A percentile compares a stretch with the other conserved stretches of the same genome.
These are phyloP conservation scores for Odontothrips loti DNA, from an alignment of 2,888 invertebrate species.

Conservation along the genomic window DNA sequence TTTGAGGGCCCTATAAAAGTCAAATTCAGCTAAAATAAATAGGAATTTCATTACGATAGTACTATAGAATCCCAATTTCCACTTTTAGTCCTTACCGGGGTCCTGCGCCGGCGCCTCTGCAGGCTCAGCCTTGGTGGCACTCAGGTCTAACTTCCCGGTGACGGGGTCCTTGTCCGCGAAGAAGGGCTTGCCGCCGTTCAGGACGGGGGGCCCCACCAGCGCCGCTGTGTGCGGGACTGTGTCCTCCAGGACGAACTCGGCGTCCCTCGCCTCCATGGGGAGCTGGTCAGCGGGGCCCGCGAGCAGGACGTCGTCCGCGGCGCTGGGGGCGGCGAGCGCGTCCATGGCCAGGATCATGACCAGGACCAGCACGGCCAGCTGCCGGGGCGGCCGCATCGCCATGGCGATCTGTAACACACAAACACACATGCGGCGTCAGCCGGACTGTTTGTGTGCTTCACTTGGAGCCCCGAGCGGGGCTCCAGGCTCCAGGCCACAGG, in stretches of 20 bases:
- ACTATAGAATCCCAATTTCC: no score
- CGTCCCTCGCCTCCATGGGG: constrained; percentile 20
- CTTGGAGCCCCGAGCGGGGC: no score
- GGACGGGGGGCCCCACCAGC: neutral
- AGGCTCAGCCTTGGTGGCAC: constrained; percentile 8
- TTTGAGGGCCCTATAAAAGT: no score
- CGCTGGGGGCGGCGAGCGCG: neutral
- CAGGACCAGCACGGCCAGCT: neutral
- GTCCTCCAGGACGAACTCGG: neutral
- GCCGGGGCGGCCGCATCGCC: neutral
- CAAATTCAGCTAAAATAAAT: no score
- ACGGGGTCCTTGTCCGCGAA: constrained; percentile 64
- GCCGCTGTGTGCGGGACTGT: neutral
- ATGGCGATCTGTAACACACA: neutral
- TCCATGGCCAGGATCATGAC: no score
- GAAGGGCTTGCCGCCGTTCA: constrained; percentile 66
- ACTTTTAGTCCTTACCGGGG: neutral
- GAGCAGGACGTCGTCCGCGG: neutral
- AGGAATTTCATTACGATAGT: no score
- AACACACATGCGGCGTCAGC: neutral
- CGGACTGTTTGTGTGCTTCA: neutral
- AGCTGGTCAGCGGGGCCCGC: neutral
- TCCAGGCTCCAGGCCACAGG: neutral
- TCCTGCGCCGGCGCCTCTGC: neutral
- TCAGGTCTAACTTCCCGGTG: constrained; percentile 61